Conservation (phyloP, 1,140 invertebrate species). For the Bombus pyrosoma region DNA sequence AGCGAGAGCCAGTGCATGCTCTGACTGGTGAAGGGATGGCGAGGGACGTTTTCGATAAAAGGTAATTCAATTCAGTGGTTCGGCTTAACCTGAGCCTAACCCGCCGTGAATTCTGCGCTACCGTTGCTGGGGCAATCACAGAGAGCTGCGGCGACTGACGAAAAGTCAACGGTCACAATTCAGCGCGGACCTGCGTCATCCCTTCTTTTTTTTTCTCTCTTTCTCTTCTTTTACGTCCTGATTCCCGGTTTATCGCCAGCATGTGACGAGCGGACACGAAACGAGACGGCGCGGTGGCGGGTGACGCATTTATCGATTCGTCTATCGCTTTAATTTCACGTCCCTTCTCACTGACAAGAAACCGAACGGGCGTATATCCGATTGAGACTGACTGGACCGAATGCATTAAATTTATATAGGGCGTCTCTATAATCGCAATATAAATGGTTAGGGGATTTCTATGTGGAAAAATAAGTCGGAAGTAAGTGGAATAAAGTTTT, state of each 20-base stretch:
- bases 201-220: conserved; percentile 5
- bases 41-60: conserved; percentile 51
- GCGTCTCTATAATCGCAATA: no score
- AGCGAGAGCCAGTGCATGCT: not conserved
- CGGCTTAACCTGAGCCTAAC: conserved; percentile 37
- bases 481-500: no score
- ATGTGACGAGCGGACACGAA: conserved; percentile 27
- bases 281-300: not conserved
- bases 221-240: not conserved
- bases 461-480: no score
- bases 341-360: conserved; percentile 17
- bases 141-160: conserved; percentile 26
- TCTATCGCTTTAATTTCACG: conserved; percentile 56
- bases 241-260: conserved; percentile 38
- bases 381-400: not conserved
- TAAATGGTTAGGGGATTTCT: not conserved
- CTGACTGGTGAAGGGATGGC: not conserved
- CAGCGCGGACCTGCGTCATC: conserved; percentile 14
- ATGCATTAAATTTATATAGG: not conserved
- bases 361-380: not conserved
- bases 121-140: conserved; percentile 55
- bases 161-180: conserved; percentile 59
- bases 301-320: conserved; percentile 49
- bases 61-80: conserved; percentile 56
- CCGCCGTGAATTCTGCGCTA: conserved; percentile 37